Evolutionary conservation across 2,888 invertebrate genomes (phyloP).

Genomic region (Trissolcus brochymenae): DNA sequence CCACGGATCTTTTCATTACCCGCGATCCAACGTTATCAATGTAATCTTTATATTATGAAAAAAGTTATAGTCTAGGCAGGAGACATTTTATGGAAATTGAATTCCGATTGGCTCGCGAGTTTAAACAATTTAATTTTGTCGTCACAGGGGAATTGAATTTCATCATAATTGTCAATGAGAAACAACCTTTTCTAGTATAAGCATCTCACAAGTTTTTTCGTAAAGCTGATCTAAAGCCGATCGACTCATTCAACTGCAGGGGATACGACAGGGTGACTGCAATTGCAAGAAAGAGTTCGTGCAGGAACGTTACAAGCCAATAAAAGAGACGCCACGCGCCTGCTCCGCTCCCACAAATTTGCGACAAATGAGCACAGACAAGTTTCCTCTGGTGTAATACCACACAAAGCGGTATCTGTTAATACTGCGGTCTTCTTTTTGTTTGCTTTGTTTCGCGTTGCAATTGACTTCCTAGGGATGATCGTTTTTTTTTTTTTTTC

Average conservation of each 20-base stretch:
- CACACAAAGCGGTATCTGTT: slow-evolving; percentile 37
- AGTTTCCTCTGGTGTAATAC: slow-evolving; percentile 65
- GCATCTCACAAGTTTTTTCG: slow-evolving; percentile 31
- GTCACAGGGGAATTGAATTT: neutral
- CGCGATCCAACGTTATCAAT: slow-evolving; percentile 22
- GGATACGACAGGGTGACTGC: slow-evolving; percentile 52
- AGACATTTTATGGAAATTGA: slow-evolving; percentile 10
- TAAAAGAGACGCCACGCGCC: slow-evolving; percentile 66
- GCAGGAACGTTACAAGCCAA: slow-evolving; percentile 65
- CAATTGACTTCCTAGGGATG: slow-evolving; percentile 35
- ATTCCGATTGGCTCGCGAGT: slow-evolving; percentile 15
- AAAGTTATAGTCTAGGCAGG: slow-evolving; percentile 3
- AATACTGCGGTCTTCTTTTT: slow-evolving; percentile 26
- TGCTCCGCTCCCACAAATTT: slow-evolving; percentile 69
- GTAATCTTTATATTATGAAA: slow-evolving; percentile 26
- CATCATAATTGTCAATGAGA: slow-evolving; percentile 37
- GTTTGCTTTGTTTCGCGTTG: slow-evolving; percentile 31
- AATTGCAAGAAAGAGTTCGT: slow-evolving; percentile 56
- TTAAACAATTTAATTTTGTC: slow-evolving; percentile 24
- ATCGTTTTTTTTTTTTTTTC: slow-evolving; percentile 34
- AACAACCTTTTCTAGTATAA: slow-evolving; percentile 57
- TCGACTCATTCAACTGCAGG: slow-evolving; percentile 21
- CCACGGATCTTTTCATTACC: slow-evolving; percentile 25
- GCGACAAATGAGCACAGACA: slow-evolving; percentile 71
- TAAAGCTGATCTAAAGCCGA: slow-evolving; percentile 44